Conservation (phyloP, 2,797 vertebrate species). For the Falco concolor region DNA sequence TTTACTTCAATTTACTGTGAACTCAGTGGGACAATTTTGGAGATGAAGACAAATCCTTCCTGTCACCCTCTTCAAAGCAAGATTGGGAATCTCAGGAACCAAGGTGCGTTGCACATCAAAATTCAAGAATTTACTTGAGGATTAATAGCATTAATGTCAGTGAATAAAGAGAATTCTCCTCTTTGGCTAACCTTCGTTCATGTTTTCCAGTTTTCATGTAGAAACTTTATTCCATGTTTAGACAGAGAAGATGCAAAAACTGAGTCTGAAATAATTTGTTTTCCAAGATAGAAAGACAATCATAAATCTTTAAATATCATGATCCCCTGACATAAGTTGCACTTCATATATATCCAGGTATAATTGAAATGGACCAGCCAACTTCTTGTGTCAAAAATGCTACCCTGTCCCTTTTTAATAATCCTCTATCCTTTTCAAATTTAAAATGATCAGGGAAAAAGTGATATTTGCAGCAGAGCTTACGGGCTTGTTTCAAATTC, state of each 20-base stretch:
- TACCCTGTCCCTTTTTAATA: neutral
- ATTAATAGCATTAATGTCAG: neutral
- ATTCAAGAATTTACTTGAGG: neutral
- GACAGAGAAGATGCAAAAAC: neutral
- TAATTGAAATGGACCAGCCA: neutral
- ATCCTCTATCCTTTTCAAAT: neutral
- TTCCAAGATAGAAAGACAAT: neutral
- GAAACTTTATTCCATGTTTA: neutral
- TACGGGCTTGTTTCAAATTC: neutral
- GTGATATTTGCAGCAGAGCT: neutral
- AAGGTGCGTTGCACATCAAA: neutral
- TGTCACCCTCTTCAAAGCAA: neutral
- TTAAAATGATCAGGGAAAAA: neutral
- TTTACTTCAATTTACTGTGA: neutral
- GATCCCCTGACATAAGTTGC: neutral
- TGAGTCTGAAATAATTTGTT: neutral
- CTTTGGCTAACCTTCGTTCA: neutral
- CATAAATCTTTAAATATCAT: neutral
- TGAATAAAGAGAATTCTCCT: neutral
- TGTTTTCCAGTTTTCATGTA: neutral
- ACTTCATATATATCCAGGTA: neutral
- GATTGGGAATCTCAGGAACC: neutral
- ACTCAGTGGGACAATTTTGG: neutral
- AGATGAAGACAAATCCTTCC: neutral
- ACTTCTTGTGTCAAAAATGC: neutral